Evolutionary conservation across 2,797 vertebrate species (phyloP).

Genomic region (Acanthurus leucopareius): DNA sequence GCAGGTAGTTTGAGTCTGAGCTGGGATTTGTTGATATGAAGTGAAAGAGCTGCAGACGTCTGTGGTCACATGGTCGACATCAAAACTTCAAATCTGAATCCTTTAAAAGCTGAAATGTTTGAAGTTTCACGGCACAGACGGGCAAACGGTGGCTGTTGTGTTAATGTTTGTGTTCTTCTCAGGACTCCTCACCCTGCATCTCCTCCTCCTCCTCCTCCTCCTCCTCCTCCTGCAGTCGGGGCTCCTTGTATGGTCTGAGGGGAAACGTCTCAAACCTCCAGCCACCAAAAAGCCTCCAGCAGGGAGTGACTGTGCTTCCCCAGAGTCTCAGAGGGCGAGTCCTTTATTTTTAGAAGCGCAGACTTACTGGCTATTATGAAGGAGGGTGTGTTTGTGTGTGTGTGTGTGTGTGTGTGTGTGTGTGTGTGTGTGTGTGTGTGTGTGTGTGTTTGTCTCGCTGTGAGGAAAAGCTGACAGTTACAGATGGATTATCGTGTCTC

Average conservation of each 20-base stretch:
- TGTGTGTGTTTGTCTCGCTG: slow-evolving; percentile 9
- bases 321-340: slow-evolving; percentile 45
- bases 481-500: slow-evolving; percentile 58
- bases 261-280: slow-evolving; percentile 65
- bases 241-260: slow-evolving; percentile 69
- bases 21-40: no score
- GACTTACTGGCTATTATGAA: slow-evolving; percentile 55
- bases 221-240: slow-evolving; percentile 49
- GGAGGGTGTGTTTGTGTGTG: slow-evolving; percentile 39
- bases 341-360: slow-evolving; percentile 70
- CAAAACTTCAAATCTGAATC: neutral
- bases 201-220: slow-evolving; percentile 46
- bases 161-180: slow-evolving; percentile 43
- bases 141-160: slow-evolving; percentile 5
- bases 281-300: slow-evolving; percentile 52
- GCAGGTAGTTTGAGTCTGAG: no score
- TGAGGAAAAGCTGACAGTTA: slow-evolving; percentile 45
- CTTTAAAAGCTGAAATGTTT: neutral
- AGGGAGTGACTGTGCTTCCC: slow-evolving; percentile 64
- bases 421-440: no score
- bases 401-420: slow-evolving; percentile 10
- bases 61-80: neutral
- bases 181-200: slow-evolving; percentile 46
- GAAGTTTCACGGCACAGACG: neutral
- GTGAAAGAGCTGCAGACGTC: neutral